These are phyloP conservation scores for Lucinisca nassula DNA, from an alignment of 2,888 invertebrate genomes.

Conservation along the genomic window DNA sequence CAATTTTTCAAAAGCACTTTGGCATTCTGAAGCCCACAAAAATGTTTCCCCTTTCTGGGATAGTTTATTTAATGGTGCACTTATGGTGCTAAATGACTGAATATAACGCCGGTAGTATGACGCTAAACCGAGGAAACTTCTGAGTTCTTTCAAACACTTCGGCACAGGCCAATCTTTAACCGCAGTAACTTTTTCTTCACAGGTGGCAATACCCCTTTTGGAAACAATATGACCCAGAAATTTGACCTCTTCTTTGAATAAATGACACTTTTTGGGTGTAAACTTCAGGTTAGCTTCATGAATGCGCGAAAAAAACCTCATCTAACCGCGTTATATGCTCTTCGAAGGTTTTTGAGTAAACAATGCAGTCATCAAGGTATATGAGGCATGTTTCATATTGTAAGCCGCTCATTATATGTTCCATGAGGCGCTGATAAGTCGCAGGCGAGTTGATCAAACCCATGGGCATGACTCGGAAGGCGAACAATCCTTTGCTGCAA, in stretches of 20 bases:
- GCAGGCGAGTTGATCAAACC: background rate
- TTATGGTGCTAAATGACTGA: conserved; percentile 13
- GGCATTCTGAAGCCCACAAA: too few species aligned
- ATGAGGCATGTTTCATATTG: conserved; percentile 65
- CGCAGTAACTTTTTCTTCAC: conserved; percentile 38
- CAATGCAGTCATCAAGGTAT: conserved; percentile 70
- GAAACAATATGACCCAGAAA: conserved; percentile 60
- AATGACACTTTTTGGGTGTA: conserved; percentile 62
- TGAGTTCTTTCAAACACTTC: conserved; percentile 22
- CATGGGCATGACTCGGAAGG: conserved; percentile 43
- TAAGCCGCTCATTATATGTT: conserved; percentile 24
- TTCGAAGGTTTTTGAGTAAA: conserved; percentile 48
- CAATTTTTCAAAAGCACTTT: too few species aligned
- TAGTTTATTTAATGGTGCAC: conserved; percentile 25
- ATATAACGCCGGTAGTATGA: conserved; percentile 51
- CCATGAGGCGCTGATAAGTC: conserved; percentile 40
- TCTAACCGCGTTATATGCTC: conserved; percentile 51
- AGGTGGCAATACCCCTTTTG: conserved; percentile 47
- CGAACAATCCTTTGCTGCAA: conserved; percentile 39
- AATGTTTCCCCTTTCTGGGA: too few species aligned
- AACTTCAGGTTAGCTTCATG: conserved; percentile 44
- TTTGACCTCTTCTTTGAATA: conserved; percentile 27
- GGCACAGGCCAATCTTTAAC: conserved; percentile 37
- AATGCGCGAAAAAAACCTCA: conserved; percentile 54
- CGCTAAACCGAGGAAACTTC: conserved; percentile 49